Conservation (phyloP, 2,888 invertebrate species). For the Augochlorella aurata region DNA sequence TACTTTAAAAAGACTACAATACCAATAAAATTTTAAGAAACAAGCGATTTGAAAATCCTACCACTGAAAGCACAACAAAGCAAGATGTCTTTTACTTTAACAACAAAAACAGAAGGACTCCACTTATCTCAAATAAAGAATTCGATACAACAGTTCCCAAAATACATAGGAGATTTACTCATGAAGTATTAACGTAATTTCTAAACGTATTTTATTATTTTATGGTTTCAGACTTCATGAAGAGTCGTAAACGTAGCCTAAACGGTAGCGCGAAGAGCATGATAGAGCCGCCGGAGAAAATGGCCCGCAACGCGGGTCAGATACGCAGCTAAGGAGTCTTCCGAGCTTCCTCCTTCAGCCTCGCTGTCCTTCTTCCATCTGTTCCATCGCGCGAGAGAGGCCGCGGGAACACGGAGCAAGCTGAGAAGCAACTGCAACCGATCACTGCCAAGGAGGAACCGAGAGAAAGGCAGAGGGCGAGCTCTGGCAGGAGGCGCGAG, state of each 20-base stretch:
- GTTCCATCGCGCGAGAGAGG: conserved; percentile 40
- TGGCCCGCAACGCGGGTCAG: conserved; percentile 80
- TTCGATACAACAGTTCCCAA: neutral
- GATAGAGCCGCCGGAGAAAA: conserved; percentile 81
- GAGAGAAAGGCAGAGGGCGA: conserved; percentile 48
- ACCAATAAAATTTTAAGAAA: neutral
- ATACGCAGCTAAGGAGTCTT: conserved; percentile 79
- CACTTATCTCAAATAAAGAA: too few relatives aligned
- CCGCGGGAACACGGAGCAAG: conserved; percentile 45
- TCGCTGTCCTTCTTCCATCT: conserved; percentile 59
- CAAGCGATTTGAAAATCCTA: neutral
- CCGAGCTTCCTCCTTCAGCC: conserved; percentile 63
- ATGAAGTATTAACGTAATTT: neutral
- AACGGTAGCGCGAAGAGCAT: conserved; percentile 81
- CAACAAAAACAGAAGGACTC: too few relatives aligned
- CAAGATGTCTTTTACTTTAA: neutral
- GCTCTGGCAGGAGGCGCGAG: conserved; percentile 68
- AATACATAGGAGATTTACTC: neutral
- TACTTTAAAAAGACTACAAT: neutral
- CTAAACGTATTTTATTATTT: conserved; percentile 68
- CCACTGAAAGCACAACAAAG: neutral
- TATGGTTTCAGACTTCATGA: conserved; percentile 86
- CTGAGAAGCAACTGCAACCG: neutral
- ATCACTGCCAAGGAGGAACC: conserved; percentile 38
- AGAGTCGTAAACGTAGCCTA: conserved; percentile 85